phyloP scores from a whole-genome alignment of 2,888 invertebrate species.

The Patella ulyssiponensis region DNA sequence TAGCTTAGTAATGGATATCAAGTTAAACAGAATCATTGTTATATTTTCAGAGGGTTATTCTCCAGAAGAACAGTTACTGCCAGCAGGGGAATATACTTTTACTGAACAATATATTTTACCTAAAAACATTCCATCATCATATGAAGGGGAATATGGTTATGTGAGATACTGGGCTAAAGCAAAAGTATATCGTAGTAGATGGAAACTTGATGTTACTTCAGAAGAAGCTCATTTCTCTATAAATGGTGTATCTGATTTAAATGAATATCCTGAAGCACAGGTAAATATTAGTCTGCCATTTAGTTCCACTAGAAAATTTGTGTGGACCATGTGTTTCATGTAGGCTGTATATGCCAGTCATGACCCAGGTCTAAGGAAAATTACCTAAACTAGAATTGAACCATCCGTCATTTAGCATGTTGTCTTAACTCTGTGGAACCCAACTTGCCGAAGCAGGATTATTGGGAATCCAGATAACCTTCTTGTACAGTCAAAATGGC shows the following conservation, averaged over 20 bases:
- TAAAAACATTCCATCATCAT: slow-evolving; percentile 3
- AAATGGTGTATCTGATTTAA: not conserved
- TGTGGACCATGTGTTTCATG: too few relatives aligned
- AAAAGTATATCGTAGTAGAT: not conserved
- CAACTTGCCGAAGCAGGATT: too few relatives aligned
- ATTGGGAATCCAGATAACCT: too few relatives aligned
- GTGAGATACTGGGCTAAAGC: slow-evolving; percentile 9
- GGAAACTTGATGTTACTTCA: slow-evolving; percentile 3
- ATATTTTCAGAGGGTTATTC: not conserved
- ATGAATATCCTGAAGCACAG: not conserved
- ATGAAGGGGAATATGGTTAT: slow-evolving; percentile 3
- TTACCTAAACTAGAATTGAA: too few relatives aligned
- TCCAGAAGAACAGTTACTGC: not conserved
- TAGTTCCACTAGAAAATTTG: too few relatives aligned
- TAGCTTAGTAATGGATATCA: too few relatives aligned
- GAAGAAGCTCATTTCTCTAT: slow-evolving; percentile 4
- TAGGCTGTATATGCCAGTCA: too few relatives aligned
- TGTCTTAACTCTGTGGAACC: too few relatives aligned
- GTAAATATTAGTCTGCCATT: not conserved
- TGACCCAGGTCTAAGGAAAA: too few relatives aligned
- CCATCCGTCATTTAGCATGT: too few relatives aligned
- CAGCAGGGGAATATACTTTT: slow-evolving; percentile 1
- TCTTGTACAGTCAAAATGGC: too few relatives aligned
- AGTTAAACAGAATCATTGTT: not conserved
- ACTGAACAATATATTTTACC: not conserved